Evolutionary conservation across 2,113 vertebrate genomes (phyloP).

Genomic region (Arvicanthis niloticus): DNA sequence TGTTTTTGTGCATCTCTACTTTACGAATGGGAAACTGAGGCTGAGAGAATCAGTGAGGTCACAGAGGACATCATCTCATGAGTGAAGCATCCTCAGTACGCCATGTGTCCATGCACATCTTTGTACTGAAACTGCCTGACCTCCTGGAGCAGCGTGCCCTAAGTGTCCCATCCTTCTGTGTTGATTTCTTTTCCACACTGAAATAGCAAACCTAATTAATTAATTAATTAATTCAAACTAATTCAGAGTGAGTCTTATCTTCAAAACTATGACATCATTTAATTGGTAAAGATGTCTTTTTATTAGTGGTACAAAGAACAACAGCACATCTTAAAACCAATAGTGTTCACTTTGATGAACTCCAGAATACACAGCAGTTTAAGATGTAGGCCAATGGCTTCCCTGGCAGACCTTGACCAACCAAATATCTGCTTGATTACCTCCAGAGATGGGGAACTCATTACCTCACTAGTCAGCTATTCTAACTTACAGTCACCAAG

Average conservation of each 20-base stretch:
- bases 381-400: background rate
- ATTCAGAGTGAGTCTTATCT: background rate
- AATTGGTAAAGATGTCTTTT: background rate
- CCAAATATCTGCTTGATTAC: background rate
- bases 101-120: background rate
- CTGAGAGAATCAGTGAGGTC: background rate
- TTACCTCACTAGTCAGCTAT: background rate
- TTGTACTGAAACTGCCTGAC: background rate
- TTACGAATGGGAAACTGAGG: background rate
- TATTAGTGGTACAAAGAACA: background rate
- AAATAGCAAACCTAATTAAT: background rate
- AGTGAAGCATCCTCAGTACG: background rate
- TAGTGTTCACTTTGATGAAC: background rate
- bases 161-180: background rate
- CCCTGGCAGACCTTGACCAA: background rate
- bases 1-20: background rate
- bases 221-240: background rate
- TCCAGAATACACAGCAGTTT: background rate
- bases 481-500: background rate
- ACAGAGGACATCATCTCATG: background rate
- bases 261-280: background rate
- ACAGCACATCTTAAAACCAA: background rate
- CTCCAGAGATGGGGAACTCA: background rate
- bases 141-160: background rate
- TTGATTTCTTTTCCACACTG: background rate